A percentile compares a stretch with the other conserved stretches of the same genome.
Conservation (phyloP, 2,113 vertebrate species). For the Aleadryas rufinucha region DNA sequence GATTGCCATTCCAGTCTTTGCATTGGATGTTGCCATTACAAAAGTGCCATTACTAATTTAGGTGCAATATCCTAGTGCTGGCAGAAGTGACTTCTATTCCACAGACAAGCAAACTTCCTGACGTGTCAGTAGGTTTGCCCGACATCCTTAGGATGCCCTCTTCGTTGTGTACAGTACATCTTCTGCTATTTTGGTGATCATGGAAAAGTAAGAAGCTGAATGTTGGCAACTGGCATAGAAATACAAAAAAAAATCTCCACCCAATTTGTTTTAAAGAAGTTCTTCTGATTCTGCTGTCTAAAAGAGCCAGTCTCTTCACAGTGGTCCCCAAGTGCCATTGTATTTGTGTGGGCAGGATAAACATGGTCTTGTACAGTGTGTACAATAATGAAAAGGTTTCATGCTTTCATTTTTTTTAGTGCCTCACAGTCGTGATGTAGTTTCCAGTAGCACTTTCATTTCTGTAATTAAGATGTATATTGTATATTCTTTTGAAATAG, state of each 20-base stretch:
- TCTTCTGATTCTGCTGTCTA: background rate
- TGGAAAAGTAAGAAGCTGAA: background rate
- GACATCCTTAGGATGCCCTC: background rate
- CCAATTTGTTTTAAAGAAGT: background rate
- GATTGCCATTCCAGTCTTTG: background rate
- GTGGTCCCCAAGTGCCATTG: background rate
- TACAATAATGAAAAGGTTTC: background rate
- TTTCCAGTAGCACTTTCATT: background rate
- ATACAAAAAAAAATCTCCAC: background rate
- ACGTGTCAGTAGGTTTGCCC: background rate
- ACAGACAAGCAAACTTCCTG: background rate
- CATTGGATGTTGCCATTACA: background rate
- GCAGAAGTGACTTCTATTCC: background rate
- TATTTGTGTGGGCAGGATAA: background rate
- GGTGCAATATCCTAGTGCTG: background rate
- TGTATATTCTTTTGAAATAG: background rate
- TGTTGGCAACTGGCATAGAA: background rate
- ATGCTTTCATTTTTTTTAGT: background rate
- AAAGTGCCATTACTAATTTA: background rate
- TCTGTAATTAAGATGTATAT: background rate
- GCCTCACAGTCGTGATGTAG: background rate
- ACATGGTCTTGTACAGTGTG: background rate
- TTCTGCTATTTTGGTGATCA: background rate
- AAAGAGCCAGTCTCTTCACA: background rate
- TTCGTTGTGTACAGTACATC: fast-evolving